Conservation (phyloP, 2,797 vertebrate species). For the Setipinna tenuifilis region DNA sequence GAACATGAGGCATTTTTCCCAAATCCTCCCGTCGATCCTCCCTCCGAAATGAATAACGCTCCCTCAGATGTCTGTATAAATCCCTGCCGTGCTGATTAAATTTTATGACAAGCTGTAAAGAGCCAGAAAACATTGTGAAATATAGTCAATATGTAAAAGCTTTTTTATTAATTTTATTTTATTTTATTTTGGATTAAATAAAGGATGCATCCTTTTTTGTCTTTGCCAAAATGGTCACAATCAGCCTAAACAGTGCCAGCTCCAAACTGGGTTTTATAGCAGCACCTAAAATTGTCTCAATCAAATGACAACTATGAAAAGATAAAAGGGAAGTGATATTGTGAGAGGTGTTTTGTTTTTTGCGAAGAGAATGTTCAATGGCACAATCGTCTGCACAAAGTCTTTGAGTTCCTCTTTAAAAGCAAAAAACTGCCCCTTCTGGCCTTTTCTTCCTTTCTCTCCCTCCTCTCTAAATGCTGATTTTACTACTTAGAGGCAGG, state of each 20-base stretch:
- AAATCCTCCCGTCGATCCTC: not conserved
- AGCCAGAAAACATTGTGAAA: no score
- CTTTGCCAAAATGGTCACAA: not conserved
- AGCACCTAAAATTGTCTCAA: not conserved
- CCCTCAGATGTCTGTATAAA: not conserved
- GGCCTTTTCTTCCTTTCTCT: not conserved
- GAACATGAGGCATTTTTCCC: not conserved
- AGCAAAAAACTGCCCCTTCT: not conserved
- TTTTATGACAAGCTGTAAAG: not conserved
- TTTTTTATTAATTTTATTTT: no score
- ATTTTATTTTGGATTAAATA: not conserved
- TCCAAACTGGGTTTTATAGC: not conserved
- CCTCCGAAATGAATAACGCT: not conserved
- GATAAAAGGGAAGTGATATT: not conserved
- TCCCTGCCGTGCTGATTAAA: not conserved
- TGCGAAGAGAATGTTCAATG: constrained; percentile 5
- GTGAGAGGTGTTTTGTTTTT: not conserved
- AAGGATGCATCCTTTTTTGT: not conserved
- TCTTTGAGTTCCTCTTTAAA: not conserved
- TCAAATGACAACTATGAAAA: not conserved
- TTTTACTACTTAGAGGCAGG: not conserved
- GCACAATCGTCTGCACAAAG: not conserved
- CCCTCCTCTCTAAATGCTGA: not conserved
- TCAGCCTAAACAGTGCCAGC: not conserved
- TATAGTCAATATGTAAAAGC: not conserved